Evolutionary conservation across 2,113 vertebrate genomes (phyloP).

Genomic region (Enhydra lutris): DNA sequence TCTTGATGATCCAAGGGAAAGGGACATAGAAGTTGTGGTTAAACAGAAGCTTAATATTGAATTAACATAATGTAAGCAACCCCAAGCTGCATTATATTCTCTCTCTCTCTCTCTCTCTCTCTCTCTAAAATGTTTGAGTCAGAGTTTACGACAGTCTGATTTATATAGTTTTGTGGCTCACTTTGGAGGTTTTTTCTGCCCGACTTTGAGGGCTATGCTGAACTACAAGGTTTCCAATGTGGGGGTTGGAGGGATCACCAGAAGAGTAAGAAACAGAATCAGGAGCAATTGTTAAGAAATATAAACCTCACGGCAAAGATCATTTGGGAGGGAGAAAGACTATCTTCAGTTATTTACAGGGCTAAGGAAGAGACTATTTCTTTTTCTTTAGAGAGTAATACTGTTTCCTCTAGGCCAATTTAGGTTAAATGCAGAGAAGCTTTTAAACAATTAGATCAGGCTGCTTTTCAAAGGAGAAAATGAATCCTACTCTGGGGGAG

Average conservation of each 20-base stretch:
- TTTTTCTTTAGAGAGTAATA: conserved; percentile 5
- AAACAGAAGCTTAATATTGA: neutral
- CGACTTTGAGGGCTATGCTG: neutral
- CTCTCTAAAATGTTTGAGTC: neutral
- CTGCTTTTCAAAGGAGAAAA: neutral
- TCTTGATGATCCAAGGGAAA: neutral
- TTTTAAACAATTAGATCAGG: neutral
- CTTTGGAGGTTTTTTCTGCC: neutral
- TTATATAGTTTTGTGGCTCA: neutral
- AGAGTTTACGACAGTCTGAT: neutral
- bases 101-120: no score
- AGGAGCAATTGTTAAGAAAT: neutral
- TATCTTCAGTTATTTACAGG: neutral
- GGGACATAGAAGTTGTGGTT: neutral
- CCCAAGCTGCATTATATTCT: neutral
- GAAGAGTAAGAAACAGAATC: neutral
- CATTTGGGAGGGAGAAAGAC: neutral
- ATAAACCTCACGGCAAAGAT: neutral
- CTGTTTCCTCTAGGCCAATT: neutral
- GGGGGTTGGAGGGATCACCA: neutral
- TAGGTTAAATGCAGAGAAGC: neutral
- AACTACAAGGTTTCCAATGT: neutral
- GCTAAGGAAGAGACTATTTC: neutral
- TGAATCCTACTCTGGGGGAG: neutral
- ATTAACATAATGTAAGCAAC: neutral